These are phyloP conservation scores for Apodemia zela DNA, from an alignment of 2,888 invertebrate species.

Conservation along the genomic window DNA sequence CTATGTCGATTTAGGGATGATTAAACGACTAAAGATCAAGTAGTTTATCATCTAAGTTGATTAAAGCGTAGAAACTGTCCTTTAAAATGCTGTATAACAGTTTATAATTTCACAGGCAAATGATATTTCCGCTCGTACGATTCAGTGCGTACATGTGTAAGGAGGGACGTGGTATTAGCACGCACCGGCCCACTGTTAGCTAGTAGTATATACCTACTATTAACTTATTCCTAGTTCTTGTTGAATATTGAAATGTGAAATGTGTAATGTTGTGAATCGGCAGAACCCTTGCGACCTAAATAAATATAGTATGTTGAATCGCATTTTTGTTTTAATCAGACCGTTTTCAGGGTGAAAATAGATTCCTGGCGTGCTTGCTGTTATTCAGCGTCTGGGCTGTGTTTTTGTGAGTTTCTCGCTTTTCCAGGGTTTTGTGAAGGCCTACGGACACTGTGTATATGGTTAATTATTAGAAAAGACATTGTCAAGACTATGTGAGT, in stretches of 20 bases:
- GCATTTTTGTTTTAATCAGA: slow-evolving; percentile 37
- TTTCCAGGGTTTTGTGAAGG: no score
- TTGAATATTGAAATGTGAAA: slow-evolving; percentile 73
- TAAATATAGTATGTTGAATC: slow-evolving; percentile 72
- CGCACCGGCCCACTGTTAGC: slow-evolving; percentile 66
- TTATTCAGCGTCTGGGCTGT: no score
- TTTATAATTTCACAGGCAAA: background rate
- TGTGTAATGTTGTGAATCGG: slow-evolving; percentile 73
- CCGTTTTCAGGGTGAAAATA: background rate
- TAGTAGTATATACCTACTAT: slow-evolving; percentile 67
- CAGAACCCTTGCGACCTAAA: slow-evolving; percentile 57
- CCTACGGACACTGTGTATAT: no score
- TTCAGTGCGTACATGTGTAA: background rate
- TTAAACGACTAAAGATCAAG: no score
- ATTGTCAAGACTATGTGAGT: no score
- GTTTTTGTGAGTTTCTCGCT: no score
- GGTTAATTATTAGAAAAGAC: no score
- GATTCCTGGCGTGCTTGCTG: no score
- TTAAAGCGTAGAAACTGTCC: no score
- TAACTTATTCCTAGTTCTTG: slow-evolving; percentile 76
- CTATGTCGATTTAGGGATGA: no score
- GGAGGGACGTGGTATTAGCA: slow-evolving; percentile 38
- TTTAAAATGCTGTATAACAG: background rate
- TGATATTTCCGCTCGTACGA: background rate
- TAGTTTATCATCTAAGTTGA: no score